Evolutionary conservation across 2,888 invertebrate species (phyloP).

Genomic region (Exephanes ischioxanthus): DNA sequence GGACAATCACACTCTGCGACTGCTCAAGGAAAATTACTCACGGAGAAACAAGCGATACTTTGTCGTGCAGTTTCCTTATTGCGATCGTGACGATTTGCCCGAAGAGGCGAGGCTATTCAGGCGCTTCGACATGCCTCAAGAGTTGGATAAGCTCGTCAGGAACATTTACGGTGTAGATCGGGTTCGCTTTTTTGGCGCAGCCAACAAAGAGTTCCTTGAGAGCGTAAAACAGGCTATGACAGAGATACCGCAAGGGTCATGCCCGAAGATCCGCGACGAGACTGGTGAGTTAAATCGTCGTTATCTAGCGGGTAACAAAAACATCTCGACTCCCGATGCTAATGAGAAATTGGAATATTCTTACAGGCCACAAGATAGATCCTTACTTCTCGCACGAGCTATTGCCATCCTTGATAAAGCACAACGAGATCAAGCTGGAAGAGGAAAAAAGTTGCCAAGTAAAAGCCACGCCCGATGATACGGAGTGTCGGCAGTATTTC

Average conservation of each 20-base stretch:
- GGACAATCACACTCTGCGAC: constrained; percentile 77
- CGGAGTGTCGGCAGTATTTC: constrained; percentile 61
- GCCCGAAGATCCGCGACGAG: constrained; percentile 66
- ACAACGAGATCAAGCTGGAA: constrained; percentile 19
- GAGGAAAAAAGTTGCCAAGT: constrained; percentile 43
- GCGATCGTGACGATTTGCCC: constrained; percentile 79
- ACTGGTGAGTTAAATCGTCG: constrained; percentile 71
- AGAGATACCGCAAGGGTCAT: constrained; percentile 68
- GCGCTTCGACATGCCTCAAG: constrained; percentile 78
- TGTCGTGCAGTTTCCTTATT: constrained; percentile 81
- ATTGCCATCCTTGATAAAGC: constrained; percentile 53
- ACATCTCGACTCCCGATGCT: background rate
- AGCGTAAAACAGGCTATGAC: constrained; percentile 76
- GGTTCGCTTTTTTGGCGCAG: constrained; percentile 72
- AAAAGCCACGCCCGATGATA: constrained; percentile 34
- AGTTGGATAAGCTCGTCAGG: constrained; percentile 79
- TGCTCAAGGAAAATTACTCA: constrained; percentile 79
- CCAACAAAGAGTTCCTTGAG: constrained; percentile 75
- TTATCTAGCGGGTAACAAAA: background rate
- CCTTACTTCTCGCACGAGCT: constrained; percentile 71
- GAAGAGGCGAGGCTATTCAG: constrained; percentile 80
- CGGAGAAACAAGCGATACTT: constrained; percentile 78
- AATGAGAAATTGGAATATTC: background rate
- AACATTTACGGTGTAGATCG: constrained; percentile 77
- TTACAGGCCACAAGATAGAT: constrained; percentile 16